A percentile compares a stretch with the other conserved stretches of the same genome.
phyloP scores from a whole-genome alignment of 2,888 invertebrate species.

The Euspilapteryx auroguttella region DNA sequence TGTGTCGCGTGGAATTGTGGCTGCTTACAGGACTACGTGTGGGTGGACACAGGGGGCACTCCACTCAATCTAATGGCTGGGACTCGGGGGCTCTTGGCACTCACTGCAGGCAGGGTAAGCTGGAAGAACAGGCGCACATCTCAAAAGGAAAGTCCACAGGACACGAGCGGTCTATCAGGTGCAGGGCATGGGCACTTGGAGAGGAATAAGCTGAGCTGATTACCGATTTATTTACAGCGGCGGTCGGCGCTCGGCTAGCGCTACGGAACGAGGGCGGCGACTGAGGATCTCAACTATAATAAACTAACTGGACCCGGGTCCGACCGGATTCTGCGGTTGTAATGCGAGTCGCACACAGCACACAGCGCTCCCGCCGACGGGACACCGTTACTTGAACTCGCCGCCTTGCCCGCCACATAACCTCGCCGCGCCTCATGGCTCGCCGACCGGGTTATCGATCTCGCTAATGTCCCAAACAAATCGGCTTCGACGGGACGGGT shows the following conservation, averaged over 20 bases:
- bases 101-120: constrained; percentile 64
- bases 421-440: constrained; percentile 59
- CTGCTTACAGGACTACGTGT: constrained; percentile 58
- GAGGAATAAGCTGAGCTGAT: constrained; percentile 43
- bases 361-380: constrained; percentile 26
- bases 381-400: constrained; percentile 57
- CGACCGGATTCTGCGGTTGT: constrained; percentile 50
- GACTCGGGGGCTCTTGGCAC: constrained; percentile 60
- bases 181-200: constrained; percentile 33
- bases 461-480: constrained; percentile 51
- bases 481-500: constrained; percentile 15
- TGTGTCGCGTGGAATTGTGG: constrained; percentile 58
- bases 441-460: constrained; percentile 58
- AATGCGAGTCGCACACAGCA: constrained; percentile 42
- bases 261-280: constrained; percentile 51
- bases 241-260: constrained; percentile 44
- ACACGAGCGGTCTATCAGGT: constrained; percentile 51
- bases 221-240: constrained; percentile 49
- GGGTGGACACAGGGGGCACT: constrained; percentile 58
- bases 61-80: constrained; percentile 63
- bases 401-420: constrained; percentile 50
- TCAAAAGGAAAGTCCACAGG: constrained; percentile 54
- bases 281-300: constrained; percentile 47
- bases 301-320: constrained; percentile 42
- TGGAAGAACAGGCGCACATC: constrained; percentile 60